phyloP scores from a whole-genome alignment of 2,888 invertebrate genomes.

The Leptogaster cylindrica region DNA sequence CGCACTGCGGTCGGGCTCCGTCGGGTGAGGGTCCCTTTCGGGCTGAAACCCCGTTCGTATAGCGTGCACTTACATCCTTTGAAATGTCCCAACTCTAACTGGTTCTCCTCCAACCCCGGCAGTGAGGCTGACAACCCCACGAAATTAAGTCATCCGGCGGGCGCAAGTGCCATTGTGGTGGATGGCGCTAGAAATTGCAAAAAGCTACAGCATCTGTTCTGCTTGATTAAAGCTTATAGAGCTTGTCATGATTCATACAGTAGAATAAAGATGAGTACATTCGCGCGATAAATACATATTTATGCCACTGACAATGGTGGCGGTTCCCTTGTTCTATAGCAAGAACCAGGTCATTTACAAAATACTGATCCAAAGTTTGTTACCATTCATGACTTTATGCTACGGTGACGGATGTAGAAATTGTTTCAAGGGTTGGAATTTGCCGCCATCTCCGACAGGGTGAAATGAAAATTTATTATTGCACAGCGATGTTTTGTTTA shows the following conservation, averaged over 20 bases:
- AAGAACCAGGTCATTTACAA: constrained; percentile 20
- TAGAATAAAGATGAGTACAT: constrained; percentile 32
- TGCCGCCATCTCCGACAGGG: constrained; percentile 23
- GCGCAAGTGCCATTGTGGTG: not conserved
- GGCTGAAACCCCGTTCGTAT: no score
- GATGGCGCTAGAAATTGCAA: constrained; percentile 17
- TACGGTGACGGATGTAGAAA: constrained; percentile 31
- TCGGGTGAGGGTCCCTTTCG: no score
- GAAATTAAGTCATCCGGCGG: constrained; percentile 20
- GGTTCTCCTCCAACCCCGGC: not conserved
- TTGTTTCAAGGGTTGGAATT: constrained; percentile 36
- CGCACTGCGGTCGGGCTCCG: no score
- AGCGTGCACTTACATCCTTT: not conserved
- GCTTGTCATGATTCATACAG: constrained; percentile 39
- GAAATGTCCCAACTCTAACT: no score
- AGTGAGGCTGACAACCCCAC: not conserved
- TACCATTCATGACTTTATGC: constrained; percentile 33
- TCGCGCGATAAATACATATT: constrained; percentile 39
- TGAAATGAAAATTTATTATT: constrained; percentile 39
- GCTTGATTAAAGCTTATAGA: constrained; percentile 39
- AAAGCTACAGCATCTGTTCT: constrained; percentile 36
- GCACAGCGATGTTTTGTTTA: constrained; percentile 40
- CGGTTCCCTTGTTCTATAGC: not conserved
- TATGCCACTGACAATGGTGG: constrained; percentile 6
- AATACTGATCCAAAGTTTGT: constrained; percentile 34